Evolutionary conservation across 2,888 invertebrate genomes (phyloP).

Genomic region (Drosophila quinaria): DNA sequence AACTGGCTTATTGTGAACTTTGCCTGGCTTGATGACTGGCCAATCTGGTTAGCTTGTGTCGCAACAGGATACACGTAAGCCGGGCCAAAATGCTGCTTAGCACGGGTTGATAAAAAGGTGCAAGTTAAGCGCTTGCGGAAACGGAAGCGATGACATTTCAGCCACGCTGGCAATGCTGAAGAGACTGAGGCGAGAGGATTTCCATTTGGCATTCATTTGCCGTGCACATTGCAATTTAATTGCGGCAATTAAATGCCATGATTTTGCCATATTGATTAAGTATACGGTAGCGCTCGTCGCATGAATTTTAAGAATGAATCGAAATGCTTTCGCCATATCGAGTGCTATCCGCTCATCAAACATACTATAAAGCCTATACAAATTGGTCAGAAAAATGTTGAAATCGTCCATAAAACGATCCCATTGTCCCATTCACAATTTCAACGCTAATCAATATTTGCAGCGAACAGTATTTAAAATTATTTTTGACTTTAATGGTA

Average conservation of each 20-base stretch:
- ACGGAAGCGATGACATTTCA: constrained; percentile 42
- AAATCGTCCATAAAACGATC: constrained; percentile 10
- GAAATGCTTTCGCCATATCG: constrained; percentile 27
- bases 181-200: background rate
- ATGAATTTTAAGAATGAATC: constrained; percentile 59
- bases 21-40: constrained; percentile 4
- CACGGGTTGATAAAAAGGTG: constrained; percentile 45
- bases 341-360: constrained; percentile 38
- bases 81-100: constrained; percentile 12
- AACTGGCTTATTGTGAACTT: constrained; percentile 15
- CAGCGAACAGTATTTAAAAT: constrained; percentile 45
- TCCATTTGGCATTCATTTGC: constrained; percentile 48
- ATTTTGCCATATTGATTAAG: constrained; percentile 33
- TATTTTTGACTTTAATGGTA: constrained; percentile 69
- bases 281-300: constrained; percentile 8
- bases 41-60: constrained; percentile 43
- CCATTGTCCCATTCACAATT: constrained; percentile 39
- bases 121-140: constrained; percentile 51
- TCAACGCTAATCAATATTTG: constrained; percentile 69
- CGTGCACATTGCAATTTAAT: constrained; percentile 75
- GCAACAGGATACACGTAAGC: constrained; percentile 29
- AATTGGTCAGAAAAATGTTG: constrained; percentile 24
- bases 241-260: constrained; percentile 70
- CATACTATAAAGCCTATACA: constrained; percentile 34
- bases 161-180: background rate